These are phyloP conservation scores for Ferrisia virgata DNA, from an alignment of 2,888 invertebrate genomes.

Conservation along the genomic window DNA sequence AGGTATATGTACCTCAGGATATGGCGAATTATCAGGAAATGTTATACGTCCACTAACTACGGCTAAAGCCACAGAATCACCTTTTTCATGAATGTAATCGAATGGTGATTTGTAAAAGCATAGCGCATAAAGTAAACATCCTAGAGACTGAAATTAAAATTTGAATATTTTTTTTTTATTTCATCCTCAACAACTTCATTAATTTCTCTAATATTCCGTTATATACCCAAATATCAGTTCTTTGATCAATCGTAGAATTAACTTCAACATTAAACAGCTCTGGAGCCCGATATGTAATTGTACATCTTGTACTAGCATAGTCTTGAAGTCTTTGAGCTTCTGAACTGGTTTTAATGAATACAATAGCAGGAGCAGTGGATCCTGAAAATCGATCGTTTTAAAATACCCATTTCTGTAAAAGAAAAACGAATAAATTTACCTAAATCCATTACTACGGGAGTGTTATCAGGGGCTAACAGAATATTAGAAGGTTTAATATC, in stretches of 20 bases:
- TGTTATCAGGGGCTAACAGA: constrained; percentile 67
- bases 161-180: not conserved
- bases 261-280: constrained; percentile 83
- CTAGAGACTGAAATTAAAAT: constrained; percentile 65
- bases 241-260: constrained; percentile 74
- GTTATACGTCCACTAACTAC: constrained; percentile 71
- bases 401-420: not conserved
- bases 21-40: constrained; percentile 57
- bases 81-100: constrained; percentile 77
- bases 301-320: constrained; percentile 76
- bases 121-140: constrained; percentile 80
- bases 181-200: not conserved
- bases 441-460: constrained; percentile 78
- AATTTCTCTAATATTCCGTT: not conserved
- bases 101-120: constrained; percentile 83
- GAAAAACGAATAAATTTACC: constrained; percentile 54
- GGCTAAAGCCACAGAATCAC: constrained; percentile 82
- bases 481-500: constrained; percentile 85
- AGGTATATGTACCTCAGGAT: constrained; percentile 24
- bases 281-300: constrained; percentile 84
- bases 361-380: constrained; percentile 64
- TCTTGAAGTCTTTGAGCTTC: constrained; percentile 73
- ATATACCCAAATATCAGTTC: constrained; percentile 79
- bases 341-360: constrained; percentile 64
- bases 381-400: constrained; percentile 53